A percentile compares a stretch with the other conserved stretches of the same genome.
These are phyloP conservation scores for Eugnorisma glareosa DNA, from an alignment of 2,888 invertebrate species.

Conservation along the genomic window DNA sequence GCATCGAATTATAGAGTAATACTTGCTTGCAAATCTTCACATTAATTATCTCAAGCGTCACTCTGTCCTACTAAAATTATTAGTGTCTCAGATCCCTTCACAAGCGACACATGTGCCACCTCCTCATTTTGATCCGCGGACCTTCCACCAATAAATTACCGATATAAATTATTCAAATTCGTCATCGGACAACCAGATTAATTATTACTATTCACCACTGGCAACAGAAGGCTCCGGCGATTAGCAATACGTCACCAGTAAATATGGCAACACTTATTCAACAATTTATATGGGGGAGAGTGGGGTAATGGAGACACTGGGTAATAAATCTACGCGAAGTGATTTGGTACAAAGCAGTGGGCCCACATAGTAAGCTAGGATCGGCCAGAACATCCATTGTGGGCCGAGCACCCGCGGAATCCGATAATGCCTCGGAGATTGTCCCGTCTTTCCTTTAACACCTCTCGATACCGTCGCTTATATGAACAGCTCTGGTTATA, in stretches of 20 bases:
- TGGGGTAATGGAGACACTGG: slow-evolving; percentile 85
- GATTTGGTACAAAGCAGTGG: slow-evolving; percentile 90
- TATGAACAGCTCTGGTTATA: slow-evolving; percentile 72
- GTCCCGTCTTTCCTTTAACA: slow-evolving; percentile 89
- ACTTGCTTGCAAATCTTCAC: slow-evolving; percentile 10
- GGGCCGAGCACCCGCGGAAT: slow-evolving; percentile 86
- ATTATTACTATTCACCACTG: slow-evolving; percentile 87
- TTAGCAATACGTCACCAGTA: slow-evolving; percentile 89
- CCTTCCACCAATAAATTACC: slow-evolving; percentile 83
- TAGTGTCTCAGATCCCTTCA: slow-evolving; percentile 61
- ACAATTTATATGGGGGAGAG: slow-evolving; percentile 87
- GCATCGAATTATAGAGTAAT: neutral
- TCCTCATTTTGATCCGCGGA: slow-evolving; percentile 74
- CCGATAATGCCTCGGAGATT: slow-evolving; percentile 90
- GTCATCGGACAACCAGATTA: slow-evolving; percentile 86
- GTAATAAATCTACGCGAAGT: slow-evolving; percentile 89
- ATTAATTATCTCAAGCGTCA: slow-evolving; percentile 47
- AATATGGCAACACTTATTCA: slow-evolving; percentile 90
- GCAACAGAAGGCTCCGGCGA: slow-evolving; percentile 86
- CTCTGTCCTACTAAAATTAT: slow-evolving; percentile 52
- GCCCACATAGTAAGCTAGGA: slow-evolving; percentile 86
- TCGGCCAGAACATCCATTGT: slow-evolving; percentile 88
- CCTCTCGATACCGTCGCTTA: slow-evolving; percentile 80
- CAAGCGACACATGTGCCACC: slow-evolving; percentile 74
- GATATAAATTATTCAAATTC: slow-evolving; percentile 88